A percentile compares a stretch with the other conserved stretches of the same genome.
Evolutionary conservation across 2,113 vertebrate species (phyloP).

Genomic region (Microcebus lehilahytsara): DNA sequence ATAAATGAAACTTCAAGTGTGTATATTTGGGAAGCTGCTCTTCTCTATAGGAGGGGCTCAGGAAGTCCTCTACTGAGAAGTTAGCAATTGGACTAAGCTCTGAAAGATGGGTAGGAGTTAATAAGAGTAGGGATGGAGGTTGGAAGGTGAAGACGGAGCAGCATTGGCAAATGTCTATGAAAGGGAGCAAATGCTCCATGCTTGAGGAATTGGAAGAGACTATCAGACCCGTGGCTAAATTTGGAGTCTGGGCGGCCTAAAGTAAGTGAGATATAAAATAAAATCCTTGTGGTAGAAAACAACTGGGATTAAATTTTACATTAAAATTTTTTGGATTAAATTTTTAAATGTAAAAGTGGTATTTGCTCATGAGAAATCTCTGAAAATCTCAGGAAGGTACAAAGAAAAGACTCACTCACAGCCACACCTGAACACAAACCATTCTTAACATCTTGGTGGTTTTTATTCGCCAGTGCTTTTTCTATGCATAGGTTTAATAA

Average conservation of each 20-base stretch:
- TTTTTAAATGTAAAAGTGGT: neutral
- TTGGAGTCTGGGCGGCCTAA: neutral
- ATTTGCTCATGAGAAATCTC: slow-evolving; percentile 12
- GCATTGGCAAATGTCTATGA: neutral
- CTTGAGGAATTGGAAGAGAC: neutral
- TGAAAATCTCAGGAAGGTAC: neutral
- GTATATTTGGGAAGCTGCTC: neutral
- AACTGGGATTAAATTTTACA: neutral
- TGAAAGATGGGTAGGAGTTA: neutral
- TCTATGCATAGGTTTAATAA: neutral
- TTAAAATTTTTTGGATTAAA: neutral
- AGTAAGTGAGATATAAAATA: neutral
- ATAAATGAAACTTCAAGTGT: neutral
- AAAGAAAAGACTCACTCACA: neutral
- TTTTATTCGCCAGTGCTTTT: neutral
- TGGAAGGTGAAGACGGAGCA: neutral
- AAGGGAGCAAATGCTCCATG: neutral
- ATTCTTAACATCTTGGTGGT: neutral
- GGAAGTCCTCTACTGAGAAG: neutral
- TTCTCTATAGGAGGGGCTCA: neutral
- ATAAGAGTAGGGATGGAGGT: neutral
- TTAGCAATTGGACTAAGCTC: neutral
- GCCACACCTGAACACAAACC: neutral
- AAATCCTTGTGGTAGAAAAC: neutral
- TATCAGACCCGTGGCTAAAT: neutral